A percentile compares a stretch with the other conserved stretches of the same genome.
Evolutionary conservation across 2,797 vertebrate genomes (phyloP).

Genomic region (Acipenser transmontanus): DNA sequence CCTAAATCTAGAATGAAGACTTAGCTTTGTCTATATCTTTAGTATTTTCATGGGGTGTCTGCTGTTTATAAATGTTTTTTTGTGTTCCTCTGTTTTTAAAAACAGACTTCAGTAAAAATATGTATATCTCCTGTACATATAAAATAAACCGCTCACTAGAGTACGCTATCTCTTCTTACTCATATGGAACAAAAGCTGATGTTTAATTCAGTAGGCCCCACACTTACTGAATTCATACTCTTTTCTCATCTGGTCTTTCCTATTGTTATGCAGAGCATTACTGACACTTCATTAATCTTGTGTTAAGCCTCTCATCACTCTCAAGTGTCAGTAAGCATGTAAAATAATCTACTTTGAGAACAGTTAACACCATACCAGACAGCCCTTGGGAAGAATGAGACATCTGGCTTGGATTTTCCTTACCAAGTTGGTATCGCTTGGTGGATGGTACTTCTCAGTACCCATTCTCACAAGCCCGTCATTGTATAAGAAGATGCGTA

Average conservation of each 20-base stretch:
- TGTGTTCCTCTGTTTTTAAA: no score
- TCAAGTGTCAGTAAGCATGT: constrained; percentile 43
- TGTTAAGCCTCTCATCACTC: constrained; percentile 40
- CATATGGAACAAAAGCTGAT: no score
- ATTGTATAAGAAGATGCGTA: constrained; percentile 94
- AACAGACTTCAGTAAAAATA: no score
- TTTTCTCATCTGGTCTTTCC: constrained; percentile 5
- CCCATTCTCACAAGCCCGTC: constrained; percentile 96
- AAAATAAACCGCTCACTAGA: no score
- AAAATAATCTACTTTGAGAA: constrained; percentile 34
- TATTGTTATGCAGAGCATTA: constrained; percentile 42
- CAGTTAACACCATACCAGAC: constrained; percentile 37
- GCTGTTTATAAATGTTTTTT: no score
- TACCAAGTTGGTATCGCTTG: constrained; percentile 93
- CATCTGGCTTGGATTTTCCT: constrained; percentile 47
- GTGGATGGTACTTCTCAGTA: constrained; percentile 91
- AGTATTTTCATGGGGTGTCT: no score
- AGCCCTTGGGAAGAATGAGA: constrained; percentile 47
- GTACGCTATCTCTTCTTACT: no score
- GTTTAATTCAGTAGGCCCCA: background rate
- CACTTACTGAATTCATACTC: background rate
- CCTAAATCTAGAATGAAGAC: no score
- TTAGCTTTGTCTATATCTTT: no score
- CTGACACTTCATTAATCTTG: constrained; percentile 48
- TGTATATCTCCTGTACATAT: no score